Evolutionary conservation across 1,140 invertebrate genomes (phyloP), one percentile per base, ranked within the genome.

Genomic region (Portunus trituberculatus): DNA sequence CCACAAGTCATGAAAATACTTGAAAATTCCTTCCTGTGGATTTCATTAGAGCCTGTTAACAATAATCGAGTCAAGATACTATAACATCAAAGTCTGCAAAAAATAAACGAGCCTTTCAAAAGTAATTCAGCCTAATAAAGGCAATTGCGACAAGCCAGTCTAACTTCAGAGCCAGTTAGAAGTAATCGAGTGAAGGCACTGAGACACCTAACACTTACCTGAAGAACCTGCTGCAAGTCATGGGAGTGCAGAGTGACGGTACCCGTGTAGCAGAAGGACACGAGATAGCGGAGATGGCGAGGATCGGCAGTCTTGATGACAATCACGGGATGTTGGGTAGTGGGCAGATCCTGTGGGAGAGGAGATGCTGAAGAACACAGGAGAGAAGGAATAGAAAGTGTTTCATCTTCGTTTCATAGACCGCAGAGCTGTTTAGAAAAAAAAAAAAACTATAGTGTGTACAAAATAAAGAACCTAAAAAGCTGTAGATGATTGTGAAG

Each of bases 191-290:
- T 2, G 1, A 39, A 39, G 39, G 39, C 39, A 39, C 39, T 39
- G 39, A 6, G 6, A 39, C 39, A 39, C 39, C 39, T 10, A 59
- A 59, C 8, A 67, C 82, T 52, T 4, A 96, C 96, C 96, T 96
- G 90, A 4, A 96, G 39, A 16, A 96, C 94, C 8, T 93, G 39
- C 4, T 46, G 28, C 6, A 93, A 67, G 39, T 95, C 86, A 2
- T 92, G 87, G 7, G 67, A n/a, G 82, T 89, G 92, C 12, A 96
- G n/a, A 29, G 46, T 93, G 94, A 92, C 25, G 76, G 48, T 59
- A 87, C 96, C 96, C 12, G 28, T 93, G 94, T 96, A 96, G 76
- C 96, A 96, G 94, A 95, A 92, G 67, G 94, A 91, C 20, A 96
- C 88, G 8, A 96, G 31, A 14, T 93, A 67, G 10, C 91, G 67